Base-by-base conservation (phyloP, 1,140 invertebrate species). In the Drosophila persimilis region DNA sequence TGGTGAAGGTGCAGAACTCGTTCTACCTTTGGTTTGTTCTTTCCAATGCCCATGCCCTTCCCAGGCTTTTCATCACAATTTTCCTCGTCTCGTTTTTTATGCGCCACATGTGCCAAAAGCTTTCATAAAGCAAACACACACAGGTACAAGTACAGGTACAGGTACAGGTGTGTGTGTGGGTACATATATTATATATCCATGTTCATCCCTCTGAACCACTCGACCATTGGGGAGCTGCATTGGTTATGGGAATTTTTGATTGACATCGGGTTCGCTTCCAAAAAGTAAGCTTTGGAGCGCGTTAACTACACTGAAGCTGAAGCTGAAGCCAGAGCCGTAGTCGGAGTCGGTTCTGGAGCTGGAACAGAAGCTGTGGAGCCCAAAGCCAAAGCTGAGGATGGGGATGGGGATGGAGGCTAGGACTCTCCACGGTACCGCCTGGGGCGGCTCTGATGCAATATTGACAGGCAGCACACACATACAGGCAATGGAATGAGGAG, bases 181-280 rank as follows among this genome's bases (percentile, higher is more conserved):
- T 20, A 20, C 20, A 31, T 66, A 54, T 71, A 43, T 35, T 57
- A 67, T 31, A 46, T 7, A 51, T 53, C 39, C 9, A 22, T 61
- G 57, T 65, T 62, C 62, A 57, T 44, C 63, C 63, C 66, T 50
- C 64, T 39, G 46, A 63, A 56, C 64, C 65, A 76, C 73, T 70
- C 74, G 58, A 69, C 78, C 64, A 67, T 55, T 66, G 57, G 70
- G 35, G 66, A 58, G 66, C 74, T 83, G 85, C 85, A 85, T 80
- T 75, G 80, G 80, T 81, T 85, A 89, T 85, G 86, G 86, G 85
- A 89, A 89, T 89, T 89, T 83, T 89, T 89, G 85, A 89, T 89
- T 89, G 85, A 89, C 85, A 89, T 81, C 85, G 85, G 85, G 41
- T 47, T 59, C 46, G 46, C 57, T 46, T 29, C 43, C 61, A 67